Base-by-base conservation (phyloP, 1,140 invertebrate genomes). In the Cotesia typhae region DNA sequence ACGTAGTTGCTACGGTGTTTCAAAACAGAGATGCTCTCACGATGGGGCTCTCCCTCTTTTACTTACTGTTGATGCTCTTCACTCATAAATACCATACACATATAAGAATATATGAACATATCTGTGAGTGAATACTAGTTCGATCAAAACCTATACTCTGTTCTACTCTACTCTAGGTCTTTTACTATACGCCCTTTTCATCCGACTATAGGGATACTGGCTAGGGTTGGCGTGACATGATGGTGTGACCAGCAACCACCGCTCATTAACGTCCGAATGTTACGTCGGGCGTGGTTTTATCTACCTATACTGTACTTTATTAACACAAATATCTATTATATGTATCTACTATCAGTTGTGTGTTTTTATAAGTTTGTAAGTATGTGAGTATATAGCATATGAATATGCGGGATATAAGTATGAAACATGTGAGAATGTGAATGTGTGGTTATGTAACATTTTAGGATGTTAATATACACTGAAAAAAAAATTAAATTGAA, bases 11-110 rank as follows among this genome's bases (percentile, higher is more conserved):
- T 72, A 77, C 69, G 76, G 77, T 77, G 77, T 80, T 81, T 82
- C 79, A 74, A 60, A 77, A 79, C 75, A 77, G 80, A 80, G 80
- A 81, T 81, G 79, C 76, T 82, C 80, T 82, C 80, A 82, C 80
- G 80, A 82, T 82, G 80, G 79, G 80, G 78, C 76, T 66, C 60
- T 52, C 14, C 57, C 60, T 38, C 52, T 67, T n/a, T 37, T 20
- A 4, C 57, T 20, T 59, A 20, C 41, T 47, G 41, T 47, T n/a
- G 36, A 47, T 36, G 51, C 51, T 37, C 28, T 38, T 12, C 36
- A 37, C 12, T 10, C 37, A 37, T 28, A 36, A 9, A 38, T 28
- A 63, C 38, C 28, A 28, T 28, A 35, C 60, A 7, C 60, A 61
- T 65, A 52, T 9, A 20, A 28, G 52, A 17, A 67, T 17, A 53